A percentile compares a stretch with the other conserved stretches of the same genome.
Conservation (phyloP, 2,113 vertebrate species). For the Hoplias malabaricus region DNA sequence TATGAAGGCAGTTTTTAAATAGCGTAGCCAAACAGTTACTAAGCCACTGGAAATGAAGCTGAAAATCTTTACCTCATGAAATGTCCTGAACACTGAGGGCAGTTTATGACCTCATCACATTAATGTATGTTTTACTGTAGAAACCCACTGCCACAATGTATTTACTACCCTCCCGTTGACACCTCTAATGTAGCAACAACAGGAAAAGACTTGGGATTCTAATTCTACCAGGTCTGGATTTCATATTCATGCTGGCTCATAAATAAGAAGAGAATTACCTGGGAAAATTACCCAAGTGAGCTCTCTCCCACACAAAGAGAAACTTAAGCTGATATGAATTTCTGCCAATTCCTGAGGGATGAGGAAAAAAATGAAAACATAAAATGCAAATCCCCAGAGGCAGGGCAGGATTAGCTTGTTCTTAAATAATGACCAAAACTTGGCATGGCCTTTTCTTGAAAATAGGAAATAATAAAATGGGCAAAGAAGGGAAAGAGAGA, state of each 20-base stretch:
- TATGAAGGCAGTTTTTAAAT: too few species aligned
- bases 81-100: too few species aligned
- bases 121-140: neutral
- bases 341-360: conserved; percentile 15
- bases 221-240: conserved; percentile 12
- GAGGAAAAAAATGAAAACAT: neutral
- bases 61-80: too few species aligned
- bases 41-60: too few species aligned
- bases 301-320: conserved; percentile 29
- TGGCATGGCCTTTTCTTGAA: neutral
- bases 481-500: neutral
- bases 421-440: conserved; percentile 39
- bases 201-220: neutral
- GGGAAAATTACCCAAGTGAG: conserved; percentile 4
- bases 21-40: too few species aligned
- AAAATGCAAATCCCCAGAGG: conserved; percentile 32
- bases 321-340: conserved; percentile 39
- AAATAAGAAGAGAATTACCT: conserved; percentile 28
- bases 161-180: neutral
- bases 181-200: neutral
- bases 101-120: too few species aligned
- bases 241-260: neutral
- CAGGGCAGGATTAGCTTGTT: conserved; percentile 35
- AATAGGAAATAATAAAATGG: neutral
- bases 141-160: neutral